Percentiles rank a stretch among this genome's conserved stretches.
Evolutionary conservation across 2,797 vertebrate species (phyloP).

Genomic region (Falco concolor): DNA sequence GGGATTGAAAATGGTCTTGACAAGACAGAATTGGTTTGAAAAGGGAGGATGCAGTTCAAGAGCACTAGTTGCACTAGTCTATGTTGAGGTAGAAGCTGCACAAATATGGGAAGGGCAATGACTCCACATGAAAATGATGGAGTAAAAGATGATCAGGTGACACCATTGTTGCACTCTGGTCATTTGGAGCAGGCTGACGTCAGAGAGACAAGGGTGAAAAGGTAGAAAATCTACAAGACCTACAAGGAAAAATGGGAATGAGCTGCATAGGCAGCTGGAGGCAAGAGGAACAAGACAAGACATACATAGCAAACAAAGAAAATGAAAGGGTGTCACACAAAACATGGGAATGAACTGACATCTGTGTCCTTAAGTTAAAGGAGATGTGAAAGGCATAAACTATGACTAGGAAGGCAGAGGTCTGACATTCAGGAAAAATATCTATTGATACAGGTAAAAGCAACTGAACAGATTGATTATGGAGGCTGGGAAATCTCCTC

Average conservation of each 20-base stretch:
- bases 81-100: not conserved
- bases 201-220: not conserved
- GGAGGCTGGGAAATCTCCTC: not conserved
- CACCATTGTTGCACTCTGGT: fast-evolving
- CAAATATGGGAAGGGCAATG: not conserved
- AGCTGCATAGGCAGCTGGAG: not conserved
- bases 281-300: fast-evolving
- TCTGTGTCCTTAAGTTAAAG: not conserved
- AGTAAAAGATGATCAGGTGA: not conserved
- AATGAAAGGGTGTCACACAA: not conserved
- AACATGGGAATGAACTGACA: fast-evolving
- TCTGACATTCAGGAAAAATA: not conserved
- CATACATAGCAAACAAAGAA: not conserved
- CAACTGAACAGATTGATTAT: not conserved
- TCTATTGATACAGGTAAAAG: not conserved
- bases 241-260: not conserved
- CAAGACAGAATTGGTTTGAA: not conserved
- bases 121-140: fast-evolving
- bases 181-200: not conserved
- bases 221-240: not conserved
- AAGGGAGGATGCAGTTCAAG: not conserved
- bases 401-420: not conserved
- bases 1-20: not conserved
- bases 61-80: not conserved
- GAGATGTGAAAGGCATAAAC: not conserved